phyloP scores from a whole-genome alignment of 1,140 invertebrate species.

The Oedothorax gibbosus region DNA sequence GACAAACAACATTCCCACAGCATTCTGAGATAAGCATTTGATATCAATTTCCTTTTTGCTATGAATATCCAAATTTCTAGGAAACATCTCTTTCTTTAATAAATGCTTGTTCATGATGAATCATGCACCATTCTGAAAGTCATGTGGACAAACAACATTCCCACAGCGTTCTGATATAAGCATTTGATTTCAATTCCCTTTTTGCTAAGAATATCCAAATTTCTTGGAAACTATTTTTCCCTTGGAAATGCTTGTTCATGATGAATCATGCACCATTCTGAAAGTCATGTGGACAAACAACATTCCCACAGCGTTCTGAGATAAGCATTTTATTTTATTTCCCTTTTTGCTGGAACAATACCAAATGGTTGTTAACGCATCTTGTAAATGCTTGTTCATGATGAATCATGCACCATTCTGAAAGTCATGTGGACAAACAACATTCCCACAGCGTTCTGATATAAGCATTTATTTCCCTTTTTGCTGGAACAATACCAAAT shows the following conservation, averaged over 20 bases:
- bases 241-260: background rate
- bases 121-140: slow-evolving; percentile 4
- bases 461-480: background rate
- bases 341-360: too few species aligned
- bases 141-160: background rate
- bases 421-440: background rate
- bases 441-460: background rate
- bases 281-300: background rate
- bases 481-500: too few species aligned
- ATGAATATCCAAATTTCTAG: too few species aligned
- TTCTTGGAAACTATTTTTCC: too few species aligned
- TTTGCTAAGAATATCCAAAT: too few species aligned
- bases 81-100: too few species aligned
- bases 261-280: background rate
- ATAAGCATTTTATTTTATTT: background rate
- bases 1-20: too few species aligned
- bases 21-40: too few species aligned
- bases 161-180: background rate
- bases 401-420: slow-evolving; percentile 15
- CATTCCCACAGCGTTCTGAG: background rate
- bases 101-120: background rate
- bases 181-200: too few species aligned
- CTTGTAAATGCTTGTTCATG: background rate
- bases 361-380: too few species aligned
- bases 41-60: too few species aligned